phyloP scores from a whole-genome alignment of 2,888 invertebrate genomes.

The Lasioglossum zephyrum region DNA sequence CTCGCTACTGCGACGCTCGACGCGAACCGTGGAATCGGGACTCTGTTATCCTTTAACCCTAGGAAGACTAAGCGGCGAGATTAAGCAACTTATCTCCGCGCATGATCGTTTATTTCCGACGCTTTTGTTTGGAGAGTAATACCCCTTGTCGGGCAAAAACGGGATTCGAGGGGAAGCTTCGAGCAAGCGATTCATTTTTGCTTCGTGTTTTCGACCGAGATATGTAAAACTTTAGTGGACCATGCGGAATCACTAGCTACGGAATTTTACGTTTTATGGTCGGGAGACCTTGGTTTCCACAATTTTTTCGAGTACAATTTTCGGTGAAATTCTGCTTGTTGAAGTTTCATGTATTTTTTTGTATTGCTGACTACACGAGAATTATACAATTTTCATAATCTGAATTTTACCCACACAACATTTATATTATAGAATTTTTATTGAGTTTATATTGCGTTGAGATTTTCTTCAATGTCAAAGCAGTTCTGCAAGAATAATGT shows the following conservation, averaged over 20 bases:
- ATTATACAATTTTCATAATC: too few species aligned
- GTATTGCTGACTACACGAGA: too few species aligned
- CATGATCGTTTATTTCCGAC: slow-evolving; percentile 2
- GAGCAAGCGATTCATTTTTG: background rate
- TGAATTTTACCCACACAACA: too few species aligned
- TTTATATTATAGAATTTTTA: too few species aligned
- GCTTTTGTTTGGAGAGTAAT: slow-evolving; percentile 6
- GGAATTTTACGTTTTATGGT: background rate
- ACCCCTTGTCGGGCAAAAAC: background rate
- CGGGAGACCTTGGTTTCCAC: too few species aligned
- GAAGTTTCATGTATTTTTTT: too few species aligned
- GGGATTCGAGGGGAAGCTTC: background rate
- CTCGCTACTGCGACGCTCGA: background rate
- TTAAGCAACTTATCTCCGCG: slow-evolving; percentile 8
- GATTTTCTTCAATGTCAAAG: too few species aligned
- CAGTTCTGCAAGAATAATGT: too few species aligned
- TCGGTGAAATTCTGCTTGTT: too few species aligned
- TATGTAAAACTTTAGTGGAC: background rate
- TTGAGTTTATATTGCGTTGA: too few species aligned
- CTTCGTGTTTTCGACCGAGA: background rate
- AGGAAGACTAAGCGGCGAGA: slow-evolving; percentile 8
- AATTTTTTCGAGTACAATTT: too few species aligned
- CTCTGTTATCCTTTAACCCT: slow-evolving; percentile 6
- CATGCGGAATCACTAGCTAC: background rate
- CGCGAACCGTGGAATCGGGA: slow-evolving; percentile 10